Evolutionary conservation across 2,113 vertebrate species (phyloP), one percentile per base, ranked within the genome.

Genomic region (Bubalus kerabau): DNA sequence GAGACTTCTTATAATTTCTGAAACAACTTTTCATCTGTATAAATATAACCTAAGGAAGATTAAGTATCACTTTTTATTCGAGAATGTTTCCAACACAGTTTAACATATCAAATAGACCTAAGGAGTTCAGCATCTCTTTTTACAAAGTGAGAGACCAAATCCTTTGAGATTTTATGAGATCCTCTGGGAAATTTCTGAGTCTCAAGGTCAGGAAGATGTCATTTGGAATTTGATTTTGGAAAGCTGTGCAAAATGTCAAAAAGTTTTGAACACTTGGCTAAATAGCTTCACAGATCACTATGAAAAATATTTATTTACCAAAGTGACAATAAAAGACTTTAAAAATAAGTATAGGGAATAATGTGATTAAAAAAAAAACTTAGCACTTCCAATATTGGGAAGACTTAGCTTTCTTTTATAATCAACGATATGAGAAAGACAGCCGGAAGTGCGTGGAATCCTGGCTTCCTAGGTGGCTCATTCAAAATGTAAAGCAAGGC

Each of bases 381-480:
- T 28, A 16, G 82, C 13, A 1, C 4, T 57, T 84, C 54, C 52
- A 57, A 5, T 57, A 10, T 28, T 40, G 82, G 54, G 52, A 57
- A 84, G 52, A 57, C 52, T 57, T n/a, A 13, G 52, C 54, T 40
- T 57, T 56, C 52, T 16, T 57, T 40, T 14, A 6, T 40, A 40
- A 57, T 40, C 82, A 17, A 6, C 15, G 21, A 83, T 52, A 26
- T 3, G 81, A 26, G n/a, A 9, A 57, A 40, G 52, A 57, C 3
- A 3, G 10, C 52, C 21, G 3, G 52, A 40, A 57, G 52, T 10
- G 1, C 14, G 4, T 21, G 24, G 82, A 5, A 16, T 57, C 81
- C 15, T 57, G 15, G n/a, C 54, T 40, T 40, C n/a, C 52, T 26
- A 2, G 3, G n/a, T 3, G n/a, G n/a, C 7, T 0, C 36, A 1